Evolutionary conservation across 2,113 vertebrate genomes (phyloP).

Genomic region (Phoenicopterus ruber): DNA sequence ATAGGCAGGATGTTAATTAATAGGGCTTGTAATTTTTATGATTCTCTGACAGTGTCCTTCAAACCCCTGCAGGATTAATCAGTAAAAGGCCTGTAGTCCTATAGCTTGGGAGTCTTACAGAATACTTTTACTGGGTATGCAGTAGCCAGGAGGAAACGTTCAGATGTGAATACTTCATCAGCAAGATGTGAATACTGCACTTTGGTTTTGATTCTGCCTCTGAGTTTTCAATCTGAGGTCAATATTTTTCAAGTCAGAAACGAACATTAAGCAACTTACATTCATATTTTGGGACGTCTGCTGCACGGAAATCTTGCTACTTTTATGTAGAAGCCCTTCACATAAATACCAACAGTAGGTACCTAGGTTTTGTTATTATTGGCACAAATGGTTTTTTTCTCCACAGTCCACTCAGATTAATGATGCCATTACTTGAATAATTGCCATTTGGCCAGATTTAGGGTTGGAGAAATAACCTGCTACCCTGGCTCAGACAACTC

Average conservation of each 20-base stretch:
- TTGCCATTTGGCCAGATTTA: background rate
- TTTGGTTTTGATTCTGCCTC: background rate
- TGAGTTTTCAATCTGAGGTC: background rate
- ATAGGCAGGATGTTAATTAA: constrained; percentile 13
- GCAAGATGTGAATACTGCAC: background rate
- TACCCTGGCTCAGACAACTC: background rate
- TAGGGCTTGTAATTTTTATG: constrained; percentile 9
- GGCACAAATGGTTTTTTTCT: background rate
- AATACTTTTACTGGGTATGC: background rate
- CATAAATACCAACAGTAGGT: background rate
- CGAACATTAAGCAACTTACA: background rate
- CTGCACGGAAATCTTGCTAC: background rate
- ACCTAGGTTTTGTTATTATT: background rate
- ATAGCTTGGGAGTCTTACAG: background rate
- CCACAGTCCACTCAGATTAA: background rate
- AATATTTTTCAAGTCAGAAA: background rate
- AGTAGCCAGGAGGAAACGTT: background rate
- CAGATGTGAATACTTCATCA: background rate
- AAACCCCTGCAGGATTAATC: background rate
- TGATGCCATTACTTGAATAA: background rate
- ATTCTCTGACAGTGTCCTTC: constrained; percentile 35
- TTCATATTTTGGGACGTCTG: background rate
- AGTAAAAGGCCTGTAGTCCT: background rate
- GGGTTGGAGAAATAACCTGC: background rate
- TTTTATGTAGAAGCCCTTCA: background rate